Percentiles rank a stretch among this genome's conserved stretches.
phyloP scores from a whole-genome alignment of 2,888 invertebrate species.

The Callinectes sapidus region DNA sequence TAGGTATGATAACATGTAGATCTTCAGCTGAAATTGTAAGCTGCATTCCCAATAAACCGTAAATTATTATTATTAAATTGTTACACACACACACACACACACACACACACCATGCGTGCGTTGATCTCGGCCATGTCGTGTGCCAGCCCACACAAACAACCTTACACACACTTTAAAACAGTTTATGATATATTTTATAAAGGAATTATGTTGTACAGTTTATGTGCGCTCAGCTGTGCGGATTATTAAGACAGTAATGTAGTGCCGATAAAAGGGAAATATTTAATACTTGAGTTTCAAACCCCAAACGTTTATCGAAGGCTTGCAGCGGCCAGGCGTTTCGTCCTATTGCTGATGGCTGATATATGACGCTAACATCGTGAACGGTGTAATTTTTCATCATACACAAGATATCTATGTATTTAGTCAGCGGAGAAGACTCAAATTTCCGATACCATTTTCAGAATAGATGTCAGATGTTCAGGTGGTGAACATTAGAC shows the following conservation, averaged over 20 bases:
- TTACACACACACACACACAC: not conserved
- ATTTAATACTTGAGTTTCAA: not conserved
- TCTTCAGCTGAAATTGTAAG: no score
- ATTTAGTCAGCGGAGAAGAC: not conserved
- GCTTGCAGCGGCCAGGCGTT: not conserved
- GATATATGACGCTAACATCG: not conserved
- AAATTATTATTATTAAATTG: no score
- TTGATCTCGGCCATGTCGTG: not conserved
- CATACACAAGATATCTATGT: not conserved
- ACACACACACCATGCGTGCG: not conserved
- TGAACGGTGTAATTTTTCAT: not conserved
- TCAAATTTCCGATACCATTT: not conserved
- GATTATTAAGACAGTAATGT: not conserved
- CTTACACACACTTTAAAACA: not conserved
- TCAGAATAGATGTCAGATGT: not conserved
- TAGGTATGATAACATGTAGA: no score
- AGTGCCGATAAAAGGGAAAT: not conserved
- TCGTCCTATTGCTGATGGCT: not conserved
- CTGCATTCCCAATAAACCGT: no score
- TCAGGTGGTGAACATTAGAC: not conserved
- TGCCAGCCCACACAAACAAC: not conserved
- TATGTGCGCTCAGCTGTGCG: not conserved
- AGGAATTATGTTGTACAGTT: not conserved
- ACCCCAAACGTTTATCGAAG: not conserved
- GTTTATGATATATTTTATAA: not conserved